Conservation (phyloP, 2,797 vertebrate genomes). For the Myotis daubentonii region DNA sequence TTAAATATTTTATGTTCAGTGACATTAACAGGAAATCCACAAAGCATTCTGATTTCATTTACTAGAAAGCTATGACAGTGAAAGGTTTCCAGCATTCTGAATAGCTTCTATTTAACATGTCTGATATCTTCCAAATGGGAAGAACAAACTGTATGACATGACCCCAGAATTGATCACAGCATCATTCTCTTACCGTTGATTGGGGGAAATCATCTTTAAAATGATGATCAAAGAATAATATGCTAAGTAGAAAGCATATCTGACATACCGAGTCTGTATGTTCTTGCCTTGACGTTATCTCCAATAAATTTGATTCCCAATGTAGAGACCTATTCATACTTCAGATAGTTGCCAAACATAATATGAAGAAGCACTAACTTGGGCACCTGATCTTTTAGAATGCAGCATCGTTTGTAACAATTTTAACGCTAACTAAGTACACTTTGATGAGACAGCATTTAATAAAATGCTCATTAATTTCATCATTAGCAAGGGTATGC, state of each 20-base stretch:
- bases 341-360: slow-evolving; percentile 82
- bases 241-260: slow-evolving; percentile 23
- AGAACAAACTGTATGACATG: background rate
- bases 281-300: slow-evolving; percentile 61
- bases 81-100: background rate
- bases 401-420: slow-evolving; percentile 90
- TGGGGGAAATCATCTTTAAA: background rate
- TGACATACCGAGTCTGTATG: slow-evolving; percentile 21
- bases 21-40: background rate
- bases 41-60: background rate
- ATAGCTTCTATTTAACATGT: background rate
- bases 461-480: slow-evolving; percentile 97
- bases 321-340: slow-evolving; percentile 77
- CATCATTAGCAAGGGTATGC: slow-evolving; percentile 93
- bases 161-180: background rate
- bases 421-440: slow-evolving; percentile 92
- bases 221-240: background rate
- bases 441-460: slow-evolving; percentile 94
- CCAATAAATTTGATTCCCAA: slow-evolving; percentile 71
- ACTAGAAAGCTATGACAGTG: background rate
- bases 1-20: background rate
- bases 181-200: background rate
- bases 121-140: background rate
- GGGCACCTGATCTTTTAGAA: slow-evolving; percentile 88
- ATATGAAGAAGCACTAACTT: slow-evolving; percentile 83